phyloP scores from a whole-genome alignment of 2,113 vertebrate species.

The Tupaia chinensis region DNA sequence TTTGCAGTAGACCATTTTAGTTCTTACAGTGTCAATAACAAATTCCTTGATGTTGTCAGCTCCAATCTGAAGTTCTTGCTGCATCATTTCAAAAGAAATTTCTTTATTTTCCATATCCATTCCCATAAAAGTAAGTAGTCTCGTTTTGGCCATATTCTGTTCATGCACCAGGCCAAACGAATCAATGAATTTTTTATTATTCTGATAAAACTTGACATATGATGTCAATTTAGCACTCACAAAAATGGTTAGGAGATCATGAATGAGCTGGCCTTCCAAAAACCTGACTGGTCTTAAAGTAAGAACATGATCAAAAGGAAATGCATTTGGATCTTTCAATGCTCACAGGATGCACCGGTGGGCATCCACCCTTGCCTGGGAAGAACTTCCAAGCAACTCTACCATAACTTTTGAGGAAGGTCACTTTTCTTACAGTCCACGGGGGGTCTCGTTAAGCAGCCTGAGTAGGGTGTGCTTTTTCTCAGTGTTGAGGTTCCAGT shows the following conservation, averaged over 20 bases:
- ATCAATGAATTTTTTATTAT: too few species aligned
- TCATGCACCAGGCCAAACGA: conserved; percentile 93
- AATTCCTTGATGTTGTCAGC: conserved; percentile 98
- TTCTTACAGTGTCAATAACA: conserved; percentile 98
- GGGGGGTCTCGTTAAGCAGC: conserved; percentile 95
- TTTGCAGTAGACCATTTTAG: conserved; percentile 99
- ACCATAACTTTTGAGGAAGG: too few species aligned
- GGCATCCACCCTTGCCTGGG: too few species aligned
- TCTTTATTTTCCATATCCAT: conserved; percentile 99
- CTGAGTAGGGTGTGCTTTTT: conserved; percentile 97
- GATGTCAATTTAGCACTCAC: too few species aligned
- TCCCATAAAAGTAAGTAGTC: conserved; percentile 98
- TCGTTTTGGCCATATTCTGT: conserved; percentile 99
- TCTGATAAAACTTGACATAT: too few species aligned
- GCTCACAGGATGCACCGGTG: too few species aligned
- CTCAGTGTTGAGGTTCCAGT: conserved; percentile 97
- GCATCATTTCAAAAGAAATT: conserved; percentile 97
- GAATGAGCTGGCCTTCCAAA: too few species aligned
- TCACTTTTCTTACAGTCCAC: conserved; percentile 97
- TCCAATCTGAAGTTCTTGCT: conserved; percentile 97
- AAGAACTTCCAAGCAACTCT: too few species aligned
- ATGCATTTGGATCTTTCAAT: too few species aligned
- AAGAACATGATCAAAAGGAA: too few species aligned
- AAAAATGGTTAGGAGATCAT: too few species aligned
- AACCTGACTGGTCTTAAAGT: too few species aligned